Percentiles rank a stretch among this genome's conserved stretches.
Conservation (phyloP, 2,888 invertebrate species). For the Barypeithes pellucidus region DNA sequence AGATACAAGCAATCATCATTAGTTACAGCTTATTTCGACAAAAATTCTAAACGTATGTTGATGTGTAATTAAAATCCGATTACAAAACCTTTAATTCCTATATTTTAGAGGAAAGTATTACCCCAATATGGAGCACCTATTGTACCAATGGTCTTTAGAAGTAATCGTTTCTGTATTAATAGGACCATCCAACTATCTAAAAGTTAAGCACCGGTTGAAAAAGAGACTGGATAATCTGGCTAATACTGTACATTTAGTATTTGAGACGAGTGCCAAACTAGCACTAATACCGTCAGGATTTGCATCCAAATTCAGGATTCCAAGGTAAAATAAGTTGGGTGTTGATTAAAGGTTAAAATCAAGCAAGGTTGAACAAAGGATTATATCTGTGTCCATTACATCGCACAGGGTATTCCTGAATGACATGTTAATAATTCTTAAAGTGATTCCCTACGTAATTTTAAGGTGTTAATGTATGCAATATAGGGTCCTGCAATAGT, state of each 20-base stretch:
- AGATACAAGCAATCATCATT: no score
- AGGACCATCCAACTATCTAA: constrained; percentile 65
- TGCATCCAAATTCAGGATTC: constrained; percentile 77
- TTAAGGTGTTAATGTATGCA: no score
- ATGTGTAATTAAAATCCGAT: no score
- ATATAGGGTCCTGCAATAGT: no score
- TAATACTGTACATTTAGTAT: constrained; percentile 80
- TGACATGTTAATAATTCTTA: no score
- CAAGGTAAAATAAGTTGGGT: constrained; percentile 71
- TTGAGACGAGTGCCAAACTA: constrained; percentile 81
- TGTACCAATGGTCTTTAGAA: constrained; percentile 87
- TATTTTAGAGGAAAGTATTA: neutral
- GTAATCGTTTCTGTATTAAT: constrained; percentile 69
- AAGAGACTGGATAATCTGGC: constrained; percentile 75
- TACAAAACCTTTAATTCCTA: no score
- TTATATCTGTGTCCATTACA: no score
- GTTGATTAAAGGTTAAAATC: neutral
- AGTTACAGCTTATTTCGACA: no score
- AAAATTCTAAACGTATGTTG: no score
- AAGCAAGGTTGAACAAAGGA: no score
- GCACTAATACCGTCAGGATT: constrained; percentile 79
- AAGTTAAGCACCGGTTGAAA: constrained; percentile 65
- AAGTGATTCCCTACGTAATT: no score
- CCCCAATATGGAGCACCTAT: constrained; percentile 76
- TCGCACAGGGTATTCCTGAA: no score